phyloP scores from a whole-genome alignment of 2,113 vertebrate species.

The Mixornis gularis region DNA sequence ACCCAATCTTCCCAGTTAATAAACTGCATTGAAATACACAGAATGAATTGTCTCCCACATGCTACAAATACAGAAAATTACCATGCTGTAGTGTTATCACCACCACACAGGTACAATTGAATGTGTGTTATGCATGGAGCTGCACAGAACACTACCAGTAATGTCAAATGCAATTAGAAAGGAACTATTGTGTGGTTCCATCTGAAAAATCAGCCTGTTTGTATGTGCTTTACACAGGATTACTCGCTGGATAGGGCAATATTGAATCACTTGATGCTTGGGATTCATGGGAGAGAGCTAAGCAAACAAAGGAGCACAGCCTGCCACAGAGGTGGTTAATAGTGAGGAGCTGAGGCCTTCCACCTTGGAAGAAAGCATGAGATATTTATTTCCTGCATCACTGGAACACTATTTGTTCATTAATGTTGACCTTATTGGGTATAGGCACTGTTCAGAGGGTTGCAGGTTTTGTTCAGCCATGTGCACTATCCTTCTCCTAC shows the following conservation, averaged over 20 bases:
- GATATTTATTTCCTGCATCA: slow-evolving; percentile 44
- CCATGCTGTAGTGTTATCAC: slow-evolving; percentile 56
- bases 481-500: not conserved
- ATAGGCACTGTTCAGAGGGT: not conserved
- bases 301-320: slow-evolving; percentile 26
- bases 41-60: slow-evolving; percentile 50
- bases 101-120: slow-evolving; percentile 65
- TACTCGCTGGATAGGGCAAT: slow-evolving; percentile 16
- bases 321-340: not conserved
- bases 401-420: slow-evolving; percentile 38
- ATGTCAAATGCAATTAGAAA: slow-evolving; percentile 62
- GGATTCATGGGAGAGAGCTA: not conserved
- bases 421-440: slow-evolving; percentile 35
- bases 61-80: slow-evolving; percentile 60
- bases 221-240: slow-evolving; percentile 22
- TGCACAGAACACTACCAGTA: slow-evolving; percentile 39
- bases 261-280: slow-evolving; percentile 40
- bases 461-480: slow-evolving; percentile 24
- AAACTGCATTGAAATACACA: slow-evolving; percentile 58
- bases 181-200: slow-evolving; percentile 37
- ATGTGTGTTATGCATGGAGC: slow-evolving; percentile 51
- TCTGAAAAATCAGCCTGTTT: slow-evolving; percentile 58
- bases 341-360: not conserved
- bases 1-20: slow-evolving; percentile 69
- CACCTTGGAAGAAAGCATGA: not conserved